Conservation (phyloP, 2,888 invertebrate species). For the Leptothorax acervorum region DNA sequence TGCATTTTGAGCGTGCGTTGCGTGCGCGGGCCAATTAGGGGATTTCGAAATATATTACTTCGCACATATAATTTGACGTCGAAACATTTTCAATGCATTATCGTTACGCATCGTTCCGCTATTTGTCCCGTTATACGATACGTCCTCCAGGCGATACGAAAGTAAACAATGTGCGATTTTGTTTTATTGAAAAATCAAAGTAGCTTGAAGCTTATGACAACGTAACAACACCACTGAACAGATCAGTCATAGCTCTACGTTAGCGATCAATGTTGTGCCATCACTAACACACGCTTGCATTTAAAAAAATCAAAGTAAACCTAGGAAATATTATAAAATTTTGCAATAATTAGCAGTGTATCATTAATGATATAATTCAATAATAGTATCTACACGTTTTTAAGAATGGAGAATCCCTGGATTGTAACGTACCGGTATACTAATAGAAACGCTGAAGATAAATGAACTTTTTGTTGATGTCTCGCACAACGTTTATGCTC, state of each 20-base stretch:
- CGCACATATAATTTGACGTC: conserved; percentile 44
- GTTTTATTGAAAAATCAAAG: not conserved
- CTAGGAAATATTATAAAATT: not conserved
- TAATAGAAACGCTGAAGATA: conserved; percentile 83
- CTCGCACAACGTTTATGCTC: conserved; percentile 70
- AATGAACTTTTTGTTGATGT: conserved; percentile 82
- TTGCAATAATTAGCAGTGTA: too few species aligned
- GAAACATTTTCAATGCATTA: conserved; percentile 47
- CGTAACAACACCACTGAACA: not conserved
- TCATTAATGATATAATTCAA: not conserved
- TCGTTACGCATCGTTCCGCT: conserved; percentile 25
- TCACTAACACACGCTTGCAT: too few species aligned
- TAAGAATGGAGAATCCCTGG: conserved; percentile 75
- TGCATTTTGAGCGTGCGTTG: conserved; percentile 56
- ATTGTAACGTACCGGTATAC: conserved; percentile 78
- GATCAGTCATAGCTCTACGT: too few species aligned
- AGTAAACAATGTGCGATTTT: not conserved
- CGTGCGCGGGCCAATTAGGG: conserved; percentile 45
- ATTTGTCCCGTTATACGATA: not conserved
- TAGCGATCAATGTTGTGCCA: too few species aligned
- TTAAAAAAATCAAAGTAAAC: too few species aligned
- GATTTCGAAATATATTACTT: conserved; percentile 50
- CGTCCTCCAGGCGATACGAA: not conserved
- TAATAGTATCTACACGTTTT: not conserved
- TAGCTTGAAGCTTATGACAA: not conserved